These are phyloP conservation scores for Stichodactyla helianthus DNA, from an alignment of 64 coral and sea anemone species.

Conservation along the genomic window DNA sequence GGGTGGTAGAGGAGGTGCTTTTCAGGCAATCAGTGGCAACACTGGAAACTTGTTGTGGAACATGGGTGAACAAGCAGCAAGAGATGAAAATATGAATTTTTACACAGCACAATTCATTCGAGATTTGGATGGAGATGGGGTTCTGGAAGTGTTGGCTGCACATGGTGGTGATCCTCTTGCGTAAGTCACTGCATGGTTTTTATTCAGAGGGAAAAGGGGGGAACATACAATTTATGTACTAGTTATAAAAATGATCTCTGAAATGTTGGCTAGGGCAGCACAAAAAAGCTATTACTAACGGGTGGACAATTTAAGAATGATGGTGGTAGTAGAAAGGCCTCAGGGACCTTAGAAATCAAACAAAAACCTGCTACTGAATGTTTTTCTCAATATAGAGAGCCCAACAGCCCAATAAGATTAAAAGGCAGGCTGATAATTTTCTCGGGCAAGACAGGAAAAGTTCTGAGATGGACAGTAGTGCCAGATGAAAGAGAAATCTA, in stretches of 20 bases:
- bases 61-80: constrained; percentile 70
- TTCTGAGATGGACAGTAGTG: constrained; percentile 75
- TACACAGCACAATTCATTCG: constrained; percentile 94
- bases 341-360: background rate
- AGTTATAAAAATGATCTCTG: too few relatives aligned
- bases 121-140: constrained; percentile 90
- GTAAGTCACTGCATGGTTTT: constrained; percentile 41
- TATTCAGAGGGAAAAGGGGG: too few relatives aligned
- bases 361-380: background rate
- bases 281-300: too few relatives aligned
- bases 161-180: constrained; percentile 98
- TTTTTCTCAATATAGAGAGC: constrained; percentile 50
- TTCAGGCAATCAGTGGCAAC: constrained; percentile 78
- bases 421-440: constrained; percentile 80
- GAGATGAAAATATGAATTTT: constrained; percentile 79
- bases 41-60: constrained; percentile 74
- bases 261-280: too few relatives aligned
- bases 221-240: too few relatives aligned
- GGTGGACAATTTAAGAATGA: too few relatives aligned
- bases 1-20: constrained; percentile 82
- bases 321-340: too few relatives aligned
- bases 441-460: constrained; percentile 84
- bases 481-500: constrained; percentile 92
- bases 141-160: constrained; percentile 69
- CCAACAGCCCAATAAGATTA: constrained; percentile 69